Base-by-base conservation (phyloP, 1,140 invertebrate species). In the Stenopsyche tienmushanensis region DNA sequence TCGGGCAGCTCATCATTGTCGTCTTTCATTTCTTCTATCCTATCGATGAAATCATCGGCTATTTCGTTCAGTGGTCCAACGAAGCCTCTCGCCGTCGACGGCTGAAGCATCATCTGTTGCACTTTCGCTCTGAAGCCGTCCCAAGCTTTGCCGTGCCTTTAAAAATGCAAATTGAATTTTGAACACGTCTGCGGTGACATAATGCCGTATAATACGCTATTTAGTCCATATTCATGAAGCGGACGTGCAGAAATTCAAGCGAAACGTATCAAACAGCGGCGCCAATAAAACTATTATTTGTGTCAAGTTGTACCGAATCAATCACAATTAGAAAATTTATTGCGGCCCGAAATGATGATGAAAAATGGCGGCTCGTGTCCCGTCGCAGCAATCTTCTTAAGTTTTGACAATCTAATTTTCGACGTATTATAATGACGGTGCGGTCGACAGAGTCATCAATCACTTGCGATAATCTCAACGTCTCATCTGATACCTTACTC, bases 81-180 rank as follows among this genome's bases (percentile, higher is more conserved):
- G 71, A 91, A 91, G 55, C 88, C 85, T 73, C 84, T 85, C 1
- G 90, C 89, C 0, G 86, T 89, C 71, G 87, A 82, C 2, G 91
- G 91, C 66, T 91, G 86, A 67, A 92, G 78, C 76, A 93, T 83
- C n/a, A 89, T 83, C 74, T 92, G 90, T 71, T 93, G 91, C n/a
- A 92, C 90, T 78, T 90, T 88, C 24, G 85, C 88, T 29, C 91
- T 83, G 71, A 93, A 91, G 58, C 83, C 82, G 71, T 90, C 89
- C 92, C 92, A 94, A 66, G 87, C 86, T 75, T 87, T 85, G 18
- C 91, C 91, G 72, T 93, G 91, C n/a, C 91, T 93, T 80, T 57
- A 73, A 60, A 42, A 62, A 26, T 26, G 50, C 15, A 53, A n/a
- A n/a, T n/a, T n/a, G n/a, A n/a, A n/a, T n/a, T n/a, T n/a, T n/a